Conservation (phyloP, 2,888 invertebrate genomes). For the Pyralis farinalis region DNA sequence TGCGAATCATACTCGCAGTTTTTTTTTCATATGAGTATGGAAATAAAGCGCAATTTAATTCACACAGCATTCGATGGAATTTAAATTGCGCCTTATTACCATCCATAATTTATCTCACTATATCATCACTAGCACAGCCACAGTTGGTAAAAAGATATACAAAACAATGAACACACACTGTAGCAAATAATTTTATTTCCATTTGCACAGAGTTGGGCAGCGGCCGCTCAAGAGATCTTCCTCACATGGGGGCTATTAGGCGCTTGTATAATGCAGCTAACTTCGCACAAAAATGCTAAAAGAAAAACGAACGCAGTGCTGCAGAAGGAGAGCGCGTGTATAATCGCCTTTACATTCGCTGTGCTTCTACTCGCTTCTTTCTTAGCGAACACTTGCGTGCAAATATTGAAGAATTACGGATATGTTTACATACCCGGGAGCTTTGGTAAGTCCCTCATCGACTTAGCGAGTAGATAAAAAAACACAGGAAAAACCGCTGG, state of each 20-base stretch:
- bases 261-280: constrained; percentile 89
- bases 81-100: too few relatives aligned
- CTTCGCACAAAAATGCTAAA: constrained; percentile 87
- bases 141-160: too few relatives aligned
- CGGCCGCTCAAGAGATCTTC: constrained; percentile 93
- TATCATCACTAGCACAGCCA: too few relatives aligned
- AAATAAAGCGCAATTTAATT: too few relatives aligned
- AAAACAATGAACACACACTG: too few relatives aligned
- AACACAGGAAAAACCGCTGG: too few relatives aligned
- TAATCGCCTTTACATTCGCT: constrained; percentile 84
- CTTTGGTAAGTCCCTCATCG: constrained; percentile 88
- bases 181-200: too few relatives aligned
- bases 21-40: too few relatives aligned
- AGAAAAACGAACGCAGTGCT: constrained; percentile 72
- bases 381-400: constrained; percentile 90
- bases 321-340: constrained; percentile 71
- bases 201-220: constrained; percentile 87
- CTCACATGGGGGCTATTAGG: constrained; percentile 93
- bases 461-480: too few relatives aligned
- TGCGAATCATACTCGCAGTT: too few relatives aligned
- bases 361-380: constrained; percentile 89
- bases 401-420: constrained; percentile 87
- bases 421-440: constrained; percentile 91
- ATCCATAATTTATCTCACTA: too few relatives aligned
- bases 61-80: too few relatives aligned